Evolutionary conservation across 2,797 vertebrate species (phyloP).

Genomic region (Nasua narica): DNA sequence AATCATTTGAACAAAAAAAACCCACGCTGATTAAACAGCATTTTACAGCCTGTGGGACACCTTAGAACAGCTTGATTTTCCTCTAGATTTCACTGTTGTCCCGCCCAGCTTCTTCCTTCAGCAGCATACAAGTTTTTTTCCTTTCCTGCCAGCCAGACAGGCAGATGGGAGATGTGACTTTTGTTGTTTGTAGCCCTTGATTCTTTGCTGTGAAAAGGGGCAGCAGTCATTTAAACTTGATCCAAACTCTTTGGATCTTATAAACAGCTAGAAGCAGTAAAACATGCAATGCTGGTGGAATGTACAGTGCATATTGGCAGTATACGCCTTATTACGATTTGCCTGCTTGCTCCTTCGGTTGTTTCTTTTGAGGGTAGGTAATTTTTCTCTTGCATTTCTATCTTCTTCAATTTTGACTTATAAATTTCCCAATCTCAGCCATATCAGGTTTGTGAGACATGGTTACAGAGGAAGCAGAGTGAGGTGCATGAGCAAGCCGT

Average conservation of each 20-base stretch:
- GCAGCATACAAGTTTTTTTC: not conserved
- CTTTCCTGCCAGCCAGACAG: not conserved
- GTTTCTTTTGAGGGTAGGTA: not conserved
- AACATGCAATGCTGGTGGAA: not conserved
- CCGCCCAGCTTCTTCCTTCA: not conserved
- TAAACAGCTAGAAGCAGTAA: not conserved
- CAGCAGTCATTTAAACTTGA: not conserved
- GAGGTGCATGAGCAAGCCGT: not conserved
- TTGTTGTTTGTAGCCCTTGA: not conserved
- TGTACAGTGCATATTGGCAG: not conserved
- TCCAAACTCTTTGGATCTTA: not conserved
- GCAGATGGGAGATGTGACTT: not conserved
- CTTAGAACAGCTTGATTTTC: not conserved
- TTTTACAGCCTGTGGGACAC: not conserved
- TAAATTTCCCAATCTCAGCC: not conserved
- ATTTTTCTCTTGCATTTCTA: not conserved
- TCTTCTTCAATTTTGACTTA: not conserved
- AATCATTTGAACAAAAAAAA: conserved; percentile 88
- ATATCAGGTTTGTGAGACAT: not conserved
- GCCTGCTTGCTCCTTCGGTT: not conserved
- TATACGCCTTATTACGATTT: not conserved
- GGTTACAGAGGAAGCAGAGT: not conserved
- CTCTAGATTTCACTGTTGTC: not conserved
- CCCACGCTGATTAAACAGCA: not conserved
- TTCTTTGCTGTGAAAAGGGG: not conserved